Evolutionary conservation across 2,888 invertebrate genomes (phyloP), one percentile per base, ranked within the genome.

Genomic region (Chaetogeoica ovagalla): DNA sequence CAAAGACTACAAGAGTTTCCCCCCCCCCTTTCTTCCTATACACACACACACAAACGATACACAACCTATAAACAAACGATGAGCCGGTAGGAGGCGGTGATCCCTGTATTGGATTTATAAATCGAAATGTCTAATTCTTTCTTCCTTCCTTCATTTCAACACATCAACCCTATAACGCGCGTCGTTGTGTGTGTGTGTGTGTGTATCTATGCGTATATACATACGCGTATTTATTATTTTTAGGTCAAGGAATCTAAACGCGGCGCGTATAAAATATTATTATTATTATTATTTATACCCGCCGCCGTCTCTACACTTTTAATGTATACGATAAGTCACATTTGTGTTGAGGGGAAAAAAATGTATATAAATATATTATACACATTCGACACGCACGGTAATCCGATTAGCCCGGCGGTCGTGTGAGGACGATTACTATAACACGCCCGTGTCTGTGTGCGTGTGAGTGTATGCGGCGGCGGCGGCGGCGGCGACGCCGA

Each of bases 321-420:
- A 76, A 59, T 65, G 75, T 68, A 59, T 76, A 68, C 75, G 68
- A 76, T 55, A 75, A 75, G 75, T 76, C 75, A 76, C 66, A 76
- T 48, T 48, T 48, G 11, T 48, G 52, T 19, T 8, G 55, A 69
- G 15, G 17, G 17, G 37, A 63, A 37, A 63, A 63, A 63, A 23
- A 37, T 63, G 63, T 63, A 60, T 37, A 37, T 52, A 37, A 30
- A 19, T 68, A 73, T 48, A 48, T 39, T n/a, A 59, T 57, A 75
- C 30, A 30, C 30, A 30, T 76, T 76, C 75, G 75, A 76, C 75
- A 76, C 75, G 75, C 75, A 68, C 66, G 48, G 66, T 76, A 76
- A 76, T 76, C 59, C 75, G 75, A 76, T 76, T 76, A 76, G 59
- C 75, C 68, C 59, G 59, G 30, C 65, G 57, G 60, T 43, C 39